phyloP scores from a whole-genome alignment of 2,888 invertebrate species.

The Caprella mutica region DNA sequence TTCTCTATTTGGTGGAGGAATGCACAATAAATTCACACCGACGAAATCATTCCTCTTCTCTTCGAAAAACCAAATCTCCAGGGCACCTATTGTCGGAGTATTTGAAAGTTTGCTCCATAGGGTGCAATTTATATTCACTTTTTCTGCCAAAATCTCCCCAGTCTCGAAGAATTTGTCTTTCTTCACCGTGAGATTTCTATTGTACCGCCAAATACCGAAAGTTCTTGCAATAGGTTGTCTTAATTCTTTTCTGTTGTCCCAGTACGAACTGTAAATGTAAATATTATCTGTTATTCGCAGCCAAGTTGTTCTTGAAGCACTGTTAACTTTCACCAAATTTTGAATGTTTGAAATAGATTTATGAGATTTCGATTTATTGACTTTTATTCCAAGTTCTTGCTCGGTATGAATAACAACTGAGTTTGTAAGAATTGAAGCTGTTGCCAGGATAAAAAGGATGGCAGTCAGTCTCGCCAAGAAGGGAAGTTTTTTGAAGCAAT shows the following conservation, averaged over 20 bases:
- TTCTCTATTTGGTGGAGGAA: background rate
- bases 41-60: constrained; percentile 18
- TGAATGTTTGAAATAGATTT: no score
- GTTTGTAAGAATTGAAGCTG: no score
- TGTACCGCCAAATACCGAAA: constrained; percentile 14
- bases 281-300: constrained; percentile 35
- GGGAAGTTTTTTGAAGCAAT: no score
- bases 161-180: background rate
- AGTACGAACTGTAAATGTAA: constrained; percentile 37
- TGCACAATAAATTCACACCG: constrained; percentile 21
- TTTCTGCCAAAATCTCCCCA: constrained; percentile 6
- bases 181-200: constrained; percentile 2
- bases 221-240: constrained; percentile 14
- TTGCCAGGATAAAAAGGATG: no score
- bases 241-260: constrained; percentile 34
- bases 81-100: background rate
- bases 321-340: no score
- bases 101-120: constrained; percentile 15
- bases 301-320: no score
- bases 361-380: no score
- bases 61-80: constrained; percentile 18
- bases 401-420: no score
- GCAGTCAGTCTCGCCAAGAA: no score
- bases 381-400: no score
- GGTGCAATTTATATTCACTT: constrained; percentile 13